Evolutionary conservation across 2,888 invertebrate species (phyloP), one percentile per base, ranked within the genome.

Genomic region (Microctonus aethiopoides): DNA sequence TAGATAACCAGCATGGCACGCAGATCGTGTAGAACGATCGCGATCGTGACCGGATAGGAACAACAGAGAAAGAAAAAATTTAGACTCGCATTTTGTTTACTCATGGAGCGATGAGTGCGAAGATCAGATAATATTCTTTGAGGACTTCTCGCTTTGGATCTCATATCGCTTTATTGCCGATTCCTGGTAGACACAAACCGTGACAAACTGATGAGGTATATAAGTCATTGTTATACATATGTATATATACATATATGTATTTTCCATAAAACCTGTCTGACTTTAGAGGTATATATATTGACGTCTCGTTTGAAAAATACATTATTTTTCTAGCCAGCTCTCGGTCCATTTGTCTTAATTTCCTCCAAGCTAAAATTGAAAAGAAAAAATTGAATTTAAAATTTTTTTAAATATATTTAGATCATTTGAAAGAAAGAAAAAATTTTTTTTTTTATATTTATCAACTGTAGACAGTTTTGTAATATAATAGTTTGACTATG

Each of bases 11-110:
- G 68, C 66, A 64, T 74, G 68, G 75, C 78, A 77, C 78, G 79
- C 80, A 80, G 82, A 83, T 82, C 80, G 78, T 82, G 81, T 82
- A 79, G 75, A 71, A 72, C 74, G 81, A 80, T 80, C 74, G 75
- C 76, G 81, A 82, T 83, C 78, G 78, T 80, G 78, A 74, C 73
- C 77, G 73, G 83, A 83, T 83, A 83, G 79, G 78, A 56, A 67
- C 20, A 61, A 63, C 32, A 64, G 51, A 61, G 56, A 54, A 26
- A 67, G 24, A 56, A n/a, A 29, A 20, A 36, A 11, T 32, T 22
- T 62, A 16, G 68, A 72, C 70, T 80, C 69, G 78, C 78, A 75
- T 81, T 80, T 76, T 78, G 78, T 81, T 79, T 74, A 79, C 76
- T 77, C 77, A 20, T 10, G n/a, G 51, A n/a, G 32, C 70, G 72